Evolutionary conservation across 2,888 invertebrate genomes (phyloP).

Genomic region (Nemotelus pantherinus): DNA sequence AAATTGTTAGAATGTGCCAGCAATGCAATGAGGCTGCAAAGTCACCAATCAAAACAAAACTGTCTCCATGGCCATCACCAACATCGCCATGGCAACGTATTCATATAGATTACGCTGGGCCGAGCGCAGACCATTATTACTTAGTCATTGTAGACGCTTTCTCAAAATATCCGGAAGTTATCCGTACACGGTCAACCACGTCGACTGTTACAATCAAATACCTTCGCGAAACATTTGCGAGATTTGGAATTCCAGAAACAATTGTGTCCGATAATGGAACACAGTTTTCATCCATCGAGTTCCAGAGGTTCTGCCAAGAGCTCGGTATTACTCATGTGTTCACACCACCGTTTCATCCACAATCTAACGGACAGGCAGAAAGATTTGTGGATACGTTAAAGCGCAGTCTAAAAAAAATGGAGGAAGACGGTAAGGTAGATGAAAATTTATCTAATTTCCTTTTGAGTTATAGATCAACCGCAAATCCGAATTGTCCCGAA

Average conservation of each 20-base stretch:
- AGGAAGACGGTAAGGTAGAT: background rate
- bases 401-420: conserved; percentile 21
- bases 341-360: too few relatives aligned
- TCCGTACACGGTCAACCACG: conserved; percentile 50
- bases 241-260: too few relatives aligned
- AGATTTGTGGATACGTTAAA: conserved; percentile 49
- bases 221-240: too few relatives aligned
- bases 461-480: too few relatives aligned
- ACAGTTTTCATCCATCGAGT: background rate
- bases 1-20: background rate
- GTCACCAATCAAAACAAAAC: conserved; percentile 54
- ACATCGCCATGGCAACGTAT: conserved; percentile 50
- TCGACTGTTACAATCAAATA: too few relatives aligned
- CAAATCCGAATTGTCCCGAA: background rate
- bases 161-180: conserved; percentile 57
- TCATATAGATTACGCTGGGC: conserved; percentile 58
- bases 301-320: conserved; percentile 32
- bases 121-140: conserved; percentile 1
- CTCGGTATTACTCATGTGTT: conserved; percentile 50
- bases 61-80: too few relatives aligned
- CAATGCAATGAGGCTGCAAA: conserved; percentile 50
- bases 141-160: conserved; percentile 59
- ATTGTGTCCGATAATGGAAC: background rate
- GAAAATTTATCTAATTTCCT: too few relatives aligned
- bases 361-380: background rate